Conservation (phyloP, 2,797 vertebrate species). For the Notoglanidium macrostoma region DNA sequence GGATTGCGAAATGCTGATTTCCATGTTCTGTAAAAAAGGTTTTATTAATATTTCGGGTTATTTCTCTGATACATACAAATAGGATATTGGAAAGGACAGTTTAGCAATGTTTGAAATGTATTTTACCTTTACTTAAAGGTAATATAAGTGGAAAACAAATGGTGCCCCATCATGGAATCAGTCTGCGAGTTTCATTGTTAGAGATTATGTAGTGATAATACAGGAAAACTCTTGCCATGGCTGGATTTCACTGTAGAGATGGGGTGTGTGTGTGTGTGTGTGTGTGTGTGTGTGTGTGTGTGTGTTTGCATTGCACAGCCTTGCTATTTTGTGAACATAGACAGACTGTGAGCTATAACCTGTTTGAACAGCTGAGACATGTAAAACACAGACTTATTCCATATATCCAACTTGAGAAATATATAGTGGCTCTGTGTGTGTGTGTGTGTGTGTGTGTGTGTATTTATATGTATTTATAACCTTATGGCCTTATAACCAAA, state of each 20-base stretch:
- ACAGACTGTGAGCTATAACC: constrained; percentile 35
- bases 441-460: neutral
- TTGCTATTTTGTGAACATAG: constrained; percentile 35
- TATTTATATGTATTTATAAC: neutral
- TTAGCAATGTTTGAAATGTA: neutral
- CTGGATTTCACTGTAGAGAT: neutral
- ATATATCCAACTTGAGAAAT: constrained; percentile 38
- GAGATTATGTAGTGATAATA: neutral
- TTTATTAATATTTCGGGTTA: neutral
- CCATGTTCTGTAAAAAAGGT: neutral
- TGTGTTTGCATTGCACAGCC: constrained; percentile 25
- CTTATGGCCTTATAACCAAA: no score
- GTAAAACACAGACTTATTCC: constrained; percentile 46
- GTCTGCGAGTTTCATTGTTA: neutral
- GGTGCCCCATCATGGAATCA: neutral
- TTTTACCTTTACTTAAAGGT: neutral
- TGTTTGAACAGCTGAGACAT: constrained; percentile 60
- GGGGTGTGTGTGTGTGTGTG: constrained; percentile 25
- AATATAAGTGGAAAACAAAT: neutral
- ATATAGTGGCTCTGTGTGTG: neutral
- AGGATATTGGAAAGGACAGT: neutral
- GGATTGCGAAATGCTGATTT: neutral
- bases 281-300: constrained; percentile 30
- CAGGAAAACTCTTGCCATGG: constrained; percentile 12
- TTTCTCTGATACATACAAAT: neutral